Evolutionary conservation across 1,140 invertebrate genomes (phyloP).

Genomic region (Polypedilum pembai): DNA sequence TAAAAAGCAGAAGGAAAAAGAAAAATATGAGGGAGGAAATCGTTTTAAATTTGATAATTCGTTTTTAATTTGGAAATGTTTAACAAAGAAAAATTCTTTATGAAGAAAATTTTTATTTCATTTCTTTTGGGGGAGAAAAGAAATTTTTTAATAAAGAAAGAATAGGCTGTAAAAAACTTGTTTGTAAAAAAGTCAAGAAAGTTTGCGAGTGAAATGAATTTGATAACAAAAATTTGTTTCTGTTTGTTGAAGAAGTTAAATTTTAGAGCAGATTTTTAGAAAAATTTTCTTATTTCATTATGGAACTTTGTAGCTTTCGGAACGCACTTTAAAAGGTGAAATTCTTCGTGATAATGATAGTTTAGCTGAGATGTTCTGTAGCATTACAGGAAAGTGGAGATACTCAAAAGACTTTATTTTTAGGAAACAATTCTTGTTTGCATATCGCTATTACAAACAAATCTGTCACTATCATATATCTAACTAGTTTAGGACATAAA

Average conservation of each 20-base stretch:
- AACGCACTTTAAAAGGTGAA: too few relatives aligned
- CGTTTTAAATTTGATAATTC: conserved; percentile 3
- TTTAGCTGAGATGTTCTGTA: too few relatives aligned
- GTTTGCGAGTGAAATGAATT: neutral
- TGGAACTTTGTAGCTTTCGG: too few relatives aligned
- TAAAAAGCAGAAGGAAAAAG: neutral
- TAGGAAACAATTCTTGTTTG: too few relatives aligned
- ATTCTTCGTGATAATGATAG: too few relatives aligned
- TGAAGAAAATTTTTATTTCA: neutral
- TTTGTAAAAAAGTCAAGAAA: neutral
- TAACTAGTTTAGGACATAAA: too few relatives aligned
- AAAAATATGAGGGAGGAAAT: neutral
- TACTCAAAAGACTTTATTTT: too few relatives aligned
- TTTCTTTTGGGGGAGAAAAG: neutral
- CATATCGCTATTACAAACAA: too few relatives aligned
- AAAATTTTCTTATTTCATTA: too few relatives aligned
- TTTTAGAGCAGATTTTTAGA: neutral
- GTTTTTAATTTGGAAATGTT: conserved; percentile 20
- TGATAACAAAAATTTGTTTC: too few relatives aligned
- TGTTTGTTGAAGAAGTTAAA: neutral
- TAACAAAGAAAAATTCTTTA: neutral
- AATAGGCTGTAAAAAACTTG: neutral
- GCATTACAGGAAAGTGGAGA: too few relatives aligned
- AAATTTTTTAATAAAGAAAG: neutral
- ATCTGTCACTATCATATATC: too few relatives aligned